Evolutionary conservation across 92 coral and sea anemone genomes (phyloP).

Genomic region (Hydrozoanthus gracilis): DNA sequence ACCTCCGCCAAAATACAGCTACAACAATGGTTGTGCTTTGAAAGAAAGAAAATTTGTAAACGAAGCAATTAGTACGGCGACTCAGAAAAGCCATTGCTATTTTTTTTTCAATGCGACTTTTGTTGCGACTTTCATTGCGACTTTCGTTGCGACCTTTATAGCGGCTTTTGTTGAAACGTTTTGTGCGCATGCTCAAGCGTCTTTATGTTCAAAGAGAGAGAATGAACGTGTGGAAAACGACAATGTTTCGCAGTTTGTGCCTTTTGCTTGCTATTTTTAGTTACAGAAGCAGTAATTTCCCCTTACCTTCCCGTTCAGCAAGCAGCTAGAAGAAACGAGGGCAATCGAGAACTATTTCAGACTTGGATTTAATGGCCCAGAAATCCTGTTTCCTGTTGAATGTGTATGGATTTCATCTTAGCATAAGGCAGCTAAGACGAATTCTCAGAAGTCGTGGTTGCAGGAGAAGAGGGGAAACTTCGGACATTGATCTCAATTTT

Average conservation of each 20-base stretch:
- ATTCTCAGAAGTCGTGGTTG: neutral
- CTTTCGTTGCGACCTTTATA: too few relatives aligned
- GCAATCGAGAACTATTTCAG: neutral
- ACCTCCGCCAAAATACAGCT: too few relatives aligned
- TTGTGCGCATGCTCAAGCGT: neutral
- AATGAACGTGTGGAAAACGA: neutral
- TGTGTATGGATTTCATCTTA: neutral
- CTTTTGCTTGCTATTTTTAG: too few relatives aligned
- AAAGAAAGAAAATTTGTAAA: too few relatives aligned
- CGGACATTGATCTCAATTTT: neutral
- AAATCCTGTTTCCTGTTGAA: neutral
- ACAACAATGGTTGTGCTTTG: too few relatives aligned
- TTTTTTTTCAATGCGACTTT: too few relatives aligned
- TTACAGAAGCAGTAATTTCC: too few relatives aligned
- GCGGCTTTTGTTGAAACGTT: neutral
- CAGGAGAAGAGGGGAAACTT: conserved; percentile 8
- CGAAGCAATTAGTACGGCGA: too few relatives aligned
- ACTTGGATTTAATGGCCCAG: neutral
- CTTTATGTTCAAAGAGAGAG: neutral
- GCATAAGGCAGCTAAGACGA: neutral
- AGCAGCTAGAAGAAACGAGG: neutral
- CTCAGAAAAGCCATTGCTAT: neutral
- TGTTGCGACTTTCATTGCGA: too few relatives aligned
- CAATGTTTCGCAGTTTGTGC: too few relatives aligned
- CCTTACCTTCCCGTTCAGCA: neutral